Evolutionary conservation across 2,797 vertebrate genomes (phyloP).

Genomic region (Poeciliopsis presidionis): DNA sequence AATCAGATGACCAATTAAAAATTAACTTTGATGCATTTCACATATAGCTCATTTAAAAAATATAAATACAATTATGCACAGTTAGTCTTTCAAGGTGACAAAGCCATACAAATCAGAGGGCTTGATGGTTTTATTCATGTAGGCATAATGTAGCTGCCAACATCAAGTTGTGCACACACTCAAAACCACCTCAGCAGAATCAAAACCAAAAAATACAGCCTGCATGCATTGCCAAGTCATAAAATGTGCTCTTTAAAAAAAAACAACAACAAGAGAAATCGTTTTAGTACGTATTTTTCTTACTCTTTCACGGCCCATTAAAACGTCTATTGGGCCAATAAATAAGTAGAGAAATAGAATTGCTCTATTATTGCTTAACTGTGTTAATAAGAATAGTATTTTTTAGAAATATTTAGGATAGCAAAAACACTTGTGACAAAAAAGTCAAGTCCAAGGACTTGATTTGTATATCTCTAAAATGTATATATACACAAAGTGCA

Average conservation of each 20-base stretch:
- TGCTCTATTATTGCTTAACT: constrained; percentile 46
- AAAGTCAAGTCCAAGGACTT: constrained; percentile 74
- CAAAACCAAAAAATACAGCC: constrained; percentile 36
- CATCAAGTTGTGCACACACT: constrained; percentile 15
- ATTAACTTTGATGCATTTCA: constrained; percentile 9
- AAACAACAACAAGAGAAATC: constrained; percentile 22
- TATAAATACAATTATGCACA: constrained; percentile 20
- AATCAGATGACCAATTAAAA: constrained; percentile 36
- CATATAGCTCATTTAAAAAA: background rate
- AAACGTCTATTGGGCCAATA: constrained; percentile 38
- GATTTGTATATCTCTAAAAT: constrained; percentile 76
- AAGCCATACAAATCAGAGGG: constrained; percentile 37
- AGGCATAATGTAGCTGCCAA: constrained; percentile 42
- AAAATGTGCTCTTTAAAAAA: constrained; percentile 13
- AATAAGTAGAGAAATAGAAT: constrained; percentile 22
- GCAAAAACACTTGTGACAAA: constrained; percentile 69
- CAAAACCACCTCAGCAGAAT: constrained; percentile 8
- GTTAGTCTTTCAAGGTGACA: constrained; percentile 5
- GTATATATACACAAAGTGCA: constrained; percentile 90
- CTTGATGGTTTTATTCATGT: constrained; percentile 34
- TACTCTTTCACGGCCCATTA: constrained; percentile 41
- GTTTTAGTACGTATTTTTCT: constrained; percentile 25
- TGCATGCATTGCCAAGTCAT: constrained; percentile 17
- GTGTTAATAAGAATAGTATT: background rate
- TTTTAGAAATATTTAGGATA: constrained; percentile 62